A percentile compares a stretch with the other conserved stretches of the same genome.
phyloP scores from a whole-genome alignment of 1,140 invertebrate species.

The Caenorhabditis brenneri region DNA sequence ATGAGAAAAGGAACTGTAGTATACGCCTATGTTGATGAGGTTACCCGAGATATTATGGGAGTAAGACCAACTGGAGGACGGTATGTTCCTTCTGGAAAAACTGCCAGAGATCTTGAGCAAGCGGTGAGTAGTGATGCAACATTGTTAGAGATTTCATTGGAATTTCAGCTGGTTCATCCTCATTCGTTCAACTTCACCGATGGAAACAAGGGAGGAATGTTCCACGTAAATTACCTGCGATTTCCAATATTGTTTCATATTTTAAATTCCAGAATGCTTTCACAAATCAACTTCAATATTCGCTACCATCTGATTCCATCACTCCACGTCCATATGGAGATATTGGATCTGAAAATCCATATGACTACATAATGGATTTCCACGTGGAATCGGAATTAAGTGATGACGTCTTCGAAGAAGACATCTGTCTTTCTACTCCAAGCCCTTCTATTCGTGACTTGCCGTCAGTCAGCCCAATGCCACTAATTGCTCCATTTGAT shows the following conservation, averaged over 20 bases:
- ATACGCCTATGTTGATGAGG: background rate
- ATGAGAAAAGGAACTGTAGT: background rate
- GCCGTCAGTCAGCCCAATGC: background rate
- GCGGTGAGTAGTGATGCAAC: too few relatives aligned
- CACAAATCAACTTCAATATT: too few relatives aligned
- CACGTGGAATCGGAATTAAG: background rate
- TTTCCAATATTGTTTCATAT: too few relatives aligned
- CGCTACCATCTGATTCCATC: background rate
- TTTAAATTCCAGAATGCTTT: too few relatives aligned
- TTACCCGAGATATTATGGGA: background rate
- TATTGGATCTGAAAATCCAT: background rate
- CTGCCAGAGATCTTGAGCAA: background rate
- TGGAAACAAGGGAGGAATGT: too few relatives aligned
- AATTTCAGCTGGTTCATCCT: background rate
- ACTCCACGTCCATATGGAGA: background rate
- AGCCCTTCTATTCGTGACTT: background rate
- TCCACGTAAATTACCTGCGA: too few relatives aligned
- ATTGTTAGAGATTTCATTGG: too few relatives aligned
- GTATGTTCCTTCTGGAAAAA: background rate
- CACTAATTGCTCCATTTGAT: background rate
- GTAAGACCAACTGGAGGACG: background rate
- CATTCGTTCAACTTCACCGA: background rate
- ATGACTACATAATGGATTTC: background rate
- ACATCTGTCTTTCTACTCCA: background rate
- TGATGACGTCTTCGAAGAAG: slow-evolving; percentile 19